A percentile compares a stretch with the other conserved stretches of the same genome.
phyloP scores from a whole-genome alignment of 2,113 vertebrate species.

The Ophiodon elongatus region DNA sequence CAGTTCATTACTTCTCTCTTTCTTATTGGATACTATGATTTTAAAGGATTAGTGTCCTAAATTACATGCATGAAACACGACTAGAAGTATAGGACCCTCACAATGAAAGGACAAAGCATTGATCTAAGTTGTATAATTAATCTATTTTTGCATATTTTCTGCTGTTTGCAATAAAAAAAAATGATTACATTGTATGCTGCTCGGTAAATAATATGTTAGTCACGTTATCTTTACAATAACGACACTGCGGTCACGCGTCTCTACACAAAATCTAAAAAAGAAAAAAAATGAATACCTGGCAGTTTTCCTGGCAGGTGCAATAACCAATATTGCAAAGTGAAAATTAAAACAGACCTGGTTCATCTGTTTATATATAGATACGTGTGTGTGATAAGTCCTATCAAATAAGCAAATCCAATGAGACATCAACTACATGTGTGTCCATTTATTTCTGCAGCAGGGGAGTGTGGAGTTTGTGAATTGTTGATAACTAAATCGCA shows the following conservation, averaged over 20 bases:
- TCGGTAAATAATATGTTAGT: neutral
- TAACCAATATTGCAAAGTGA: neutral
- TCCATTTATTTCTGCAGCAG: neutral
- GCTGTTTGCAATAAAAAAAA: neutral
- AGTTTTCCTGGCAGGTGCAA: neutral
- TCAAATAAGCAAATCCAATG: neutral
- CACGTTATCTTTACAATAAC: neutral
- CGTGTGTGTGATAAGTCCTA: neutral
- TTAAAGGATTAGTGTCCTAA: slow-evolving; percentile 32
- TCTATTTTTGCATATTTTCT: neutral
- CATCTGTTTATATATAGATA: neutral
- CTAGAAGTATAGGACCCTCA: slow-evolving; percentile 3
- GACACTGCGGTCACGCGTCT: neutral
- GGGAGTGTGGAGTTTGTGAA: neutral
- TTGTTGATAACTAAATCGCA: neutral
- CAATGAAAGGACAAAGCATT: neutral
- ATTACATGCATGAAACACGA: slow-evolving; percentile 14
- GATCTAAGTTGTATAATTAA: neutral
- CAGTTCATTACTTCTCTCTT: slow-evolving; percentile 13
- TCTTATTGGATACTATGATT: slow-evolving; percentile 20
- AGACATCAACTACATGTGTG: neutral
- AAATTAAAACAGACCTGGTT: too few relatives aligned
- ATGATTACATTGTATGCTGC: neutral
- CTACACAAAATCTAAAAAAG: neutral
- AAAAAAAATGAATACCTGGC: neutral